Percentiles rank a stretch among this genome's conserved stretches.
These are phyloP conservation scores for Carterocephalus palaemon DNA, from an alignment of 2,888 invertebrate species.

Conservation along the genomic window DNA sequence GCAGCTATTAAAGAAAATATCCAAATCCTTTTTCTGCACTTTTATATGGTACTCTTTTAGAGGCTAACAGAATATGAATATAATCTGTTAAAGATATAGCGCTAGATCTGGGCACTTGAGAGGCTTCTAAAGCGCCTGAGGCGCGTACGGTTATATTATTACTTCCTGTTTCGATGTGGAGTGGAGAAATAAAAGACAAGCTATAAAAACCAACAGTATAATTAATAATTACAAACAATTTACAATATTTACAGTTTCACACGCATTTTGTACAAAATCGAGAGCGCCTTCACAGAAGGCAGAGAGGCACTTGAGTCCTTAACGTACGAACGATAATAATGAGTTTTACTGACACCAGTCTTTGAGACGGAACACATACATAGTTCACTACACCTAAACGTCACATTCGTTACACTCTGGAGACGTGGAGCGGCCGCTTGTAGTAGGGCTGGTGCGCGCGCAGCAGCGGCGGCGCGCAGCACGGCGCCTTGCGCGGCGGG, in stretches of 20 bases:
- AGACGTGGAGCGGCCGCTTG: conserved; percentile 68
- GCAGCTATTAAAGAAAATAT: no score
- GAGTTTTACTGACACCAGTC: conserved; percentile 26
- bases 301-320: conserved; percentile 44
- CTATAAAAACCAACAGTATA: conserved; percentile 70
- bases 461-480: conserved; percentile 60
- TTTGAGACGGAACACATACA: conserved; percentile 30
- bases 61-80: no score
- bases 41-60: no score
- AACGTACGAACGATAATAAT: conserved; percentile 27
- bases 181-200: conserved; percentile 39
- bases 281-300: conserved; percentile 76
- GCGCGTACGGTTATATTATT: not conserved
- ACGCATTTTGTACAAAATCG: conserved; percentile 54
- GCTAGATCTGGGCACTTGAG: no score
- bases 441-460: conserved; percentile 59
- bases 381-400: no score
- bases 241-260: conserved; percentile 73
- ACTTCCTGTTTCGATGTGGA: not conserved
- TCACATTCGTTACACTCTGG: conserved; percentile 68
- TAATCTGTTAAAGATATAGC: no score
- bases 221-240: conserved; percentile 45
- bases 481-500: conserved; percentile 62
- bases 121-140: no score
- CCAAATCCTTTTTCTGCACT: no score